Conservation (phyloP, 2,888 invertebrate species). For the Torymus auratus region DNA sequence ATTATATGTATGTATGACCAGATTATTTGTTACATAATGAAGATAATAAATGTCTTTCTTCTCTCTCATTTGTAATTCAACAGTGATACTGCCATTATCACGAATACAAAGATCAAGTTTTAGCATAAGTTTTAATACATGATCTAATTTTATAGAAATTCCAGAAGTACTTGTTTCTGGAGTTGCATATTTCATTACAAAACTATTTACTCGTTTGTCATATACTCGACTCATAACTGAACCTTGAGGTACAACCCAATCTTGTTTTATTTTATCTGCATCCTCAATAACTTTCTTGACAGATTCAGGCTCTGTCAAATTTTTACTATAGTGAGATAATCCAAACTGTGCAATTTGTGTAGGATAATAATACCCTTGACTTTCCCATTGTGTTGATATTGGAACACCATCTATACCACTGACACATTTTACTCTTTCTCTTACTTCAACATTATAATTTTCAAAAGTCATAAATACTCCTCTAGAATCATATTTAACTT, state of each 20-base stretch:
- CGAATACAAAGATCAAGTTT: slow-evolving; percentile 85
- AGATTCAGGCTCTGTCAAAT: slow-evolving; percentile 90
- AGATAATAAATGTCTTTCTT: slow-evolving; percentile 87
- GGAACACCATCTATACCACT: slow-evolving; percentile 96
- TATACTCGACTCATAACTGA: slow-evolving; percentile 82
- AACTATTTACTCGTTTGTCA: slow-evolving; percentile 80
- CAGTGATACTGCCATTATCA: slow-evolving; percentile 89
- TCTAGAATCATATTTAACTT: slow-evolving; percentile 90
- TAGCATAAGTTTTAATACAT: slow-evolving; percentile 86
- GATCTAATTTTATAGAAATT: slow-evolving; percentile 83
- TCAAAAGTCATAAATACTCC: slow-evolving; percentile 98
- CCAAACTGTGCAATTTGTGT: slow-evolving; percentile 99
- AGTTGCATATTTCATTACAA: slow-evolving; percentile 85
- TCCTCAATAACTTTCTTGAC: slow-evolving; percentile 86
- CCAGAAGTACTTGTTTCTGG: slow-evolving; percentile 84
- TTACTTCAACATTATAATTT: slow-evolving; percentile 97
- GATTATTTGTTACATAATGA: slow-evolving; percentile 88
- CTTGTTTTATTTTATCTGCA: slow-evolving; percentile 82
- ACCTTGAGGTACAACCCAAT: slow-evolving; percentile 87
- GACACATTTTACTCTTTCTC: slow-evolving; percentile 97
- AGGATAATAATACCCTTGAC: slow-evolving; percentile 96
- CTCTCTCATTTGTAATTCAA: slow-evolving; percentile 87
- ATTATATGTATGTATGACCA: slow-evolving; percentile 85
- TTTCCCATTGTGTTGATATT: slow-evolving; percentile 98
- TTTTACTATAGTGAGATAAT: slow-evolving; percentile 97